Evolutionary conservation across 2,888 invertebrate species (phyloP), one percentile per base, ranked within the genome.

Genomic region (Scaeva pyrastri): DNA sequence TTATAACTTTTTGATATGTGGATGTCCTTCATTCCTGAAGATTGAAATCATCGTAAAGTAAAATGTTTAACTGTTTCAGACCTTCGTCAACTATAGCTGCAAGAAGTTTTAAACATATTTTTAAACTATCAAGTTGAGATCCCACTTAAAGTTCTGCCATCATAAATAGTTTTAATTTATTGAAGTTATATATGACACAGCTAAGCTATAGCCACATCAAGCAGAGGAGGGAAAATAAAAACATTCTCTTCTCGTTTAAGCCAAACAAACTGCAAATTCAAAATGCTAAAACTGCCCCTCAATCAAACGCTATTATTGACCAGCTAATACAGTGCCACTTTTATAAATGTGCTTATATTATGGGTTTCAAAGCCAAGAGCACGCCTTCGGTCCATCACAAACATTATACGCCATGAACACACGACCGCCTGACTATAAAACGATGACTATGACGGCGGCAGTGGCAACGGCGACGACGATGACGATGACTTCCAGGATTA

Each of bases 351-450:
- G 81, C 78, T 73, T 74, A 82, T 73, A 45, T 73, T 55, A 50
- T 66, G 36, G 8, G 21, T 14, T 74, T 60, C 71, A 73, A 43
- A 45, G 23, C 83, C 74, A 74, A 56, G 70, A 82, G 64, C 58
- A 71, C 77, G 77, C 82, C 82, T 82, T 74, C 77, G 71, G 82
- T 81, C 68, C 77, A 86, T 82, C 77, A 78, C 73, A 64, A 86
- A 77, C 74, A 85, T 81, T 79, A 74, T 70, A 19, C 66, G 68
- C 71, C 72, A 84, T 84, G 74, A 56, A 74, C 83, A 76, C 72
- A 19, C 70, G 19, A 48, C 45, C 16, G 8, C 5, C 31, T 31
- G 5, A 31, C 31, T 31, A 31, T 8, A 48, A 14, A 52, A n/a
- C 21, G 11, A 55, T 48, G 14, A 26, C 43, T 39, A n/a, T 16